Evolutionary conservation across 2,113 vertebrate species (phyloP).

Genomic region (Noturus placidus): DNA sequence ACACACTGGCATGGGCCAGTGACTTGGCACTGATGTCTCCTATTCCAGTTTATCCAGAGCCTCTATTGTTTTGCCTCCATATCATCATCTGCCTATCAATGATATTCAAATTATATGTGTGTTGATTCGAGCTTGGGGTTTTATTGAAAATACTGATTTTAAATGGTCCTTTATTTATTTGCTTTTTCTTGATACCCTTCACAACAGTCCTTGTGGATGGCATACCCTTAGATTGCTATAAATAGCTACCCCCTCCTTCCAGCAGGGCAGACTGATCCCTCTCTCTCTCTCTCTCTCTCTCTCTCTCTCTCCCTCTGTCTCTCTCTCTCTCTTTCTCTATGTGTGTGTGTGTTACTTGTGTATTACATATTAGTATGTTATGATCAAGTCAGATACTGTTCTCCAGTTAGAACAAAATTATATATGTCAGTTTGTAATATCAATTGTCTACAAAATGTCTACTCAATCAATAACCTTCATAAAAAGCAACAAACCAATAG

Average conservation of each 20-base stretch:
- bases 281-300: constrained; percentile 26
- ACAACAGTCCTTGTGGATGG: constrained; percentile 72
- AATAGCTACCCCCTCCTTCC: constrained; percentile 66
- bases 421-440: background rate
- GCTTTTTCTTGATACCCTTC: constrained; percentile 73
- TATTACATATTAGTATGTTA: background rate
- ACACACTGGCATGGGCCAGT: constrained; percentile 36
- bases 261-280: constrained; percentile 61
- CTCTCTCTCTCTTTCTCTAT: background rate
- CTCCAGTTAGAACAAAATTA: background rate
- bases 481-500: background rate
- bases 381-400: background rate
- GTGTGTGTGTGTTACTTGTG: background rate
- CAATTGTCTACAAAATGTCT: background rate
- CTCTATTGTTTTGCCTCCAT: constrained; percentile 32
- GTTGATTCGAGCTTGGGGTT: constrained; percentile 20
- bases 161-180: constrained; percentile 59
- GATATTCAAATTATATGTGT: constrained; percentile 36
- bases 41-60: constrained; percentile 13
- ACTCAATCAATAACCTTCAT: background rate
- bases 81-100: constrained; percentile 43
- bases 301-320: constrained; percentile 53
- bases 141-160: constrained; percentile 63
- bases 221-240: constrained; percentile 74
- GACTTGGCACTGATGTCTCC: constrained; percentile 15